These are phyloP conservation scores for Pollenia angustigena DNA, from an alignment of 2,888 invertebrate genomes.

Conservation along the genomic window DNA sequence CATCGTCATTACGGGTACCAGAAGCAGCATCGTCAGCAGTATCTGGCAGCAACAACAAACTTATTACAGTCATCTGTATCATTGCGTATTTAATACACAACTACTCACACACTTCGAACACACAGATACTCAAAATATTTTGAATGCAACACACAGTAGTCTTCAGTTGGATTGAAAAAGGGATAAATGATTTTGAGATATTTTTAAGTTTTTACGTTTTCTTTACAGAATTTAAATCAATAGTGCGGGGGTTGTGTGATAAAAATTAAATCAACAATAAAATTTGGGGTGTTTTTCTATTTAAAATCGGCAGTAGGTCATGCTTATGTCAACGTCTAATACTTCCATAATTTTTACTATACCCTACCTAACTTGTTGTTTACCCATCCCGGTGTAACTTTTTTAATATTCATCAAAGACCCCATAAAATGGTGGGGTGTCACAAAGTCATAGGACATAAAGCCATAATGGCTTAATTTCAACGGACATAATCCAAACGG, in stretches of 20 bases:
- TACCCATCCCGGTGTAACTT: too few species aligned
- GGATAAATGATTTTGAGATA: background rate
- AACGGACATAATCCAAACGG: too few species aligned
- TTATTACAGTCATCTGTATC: constrained; percentile 42
- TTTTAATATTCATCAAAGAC: too few species aligned
- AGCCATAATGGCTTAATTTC: too few species aligned
- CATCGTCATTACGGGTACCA: constrained; percentile 9
- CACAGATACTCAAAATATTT: constrained; percentile 26
- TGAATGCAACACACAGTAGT: constrained; percentile 36
- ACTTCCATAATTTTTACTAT: too few species aligned
- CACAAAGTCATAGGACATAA: too few species aligned
- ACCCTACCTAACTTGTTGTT: too few species aligned
- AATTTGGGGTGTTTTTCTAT: too few species aligned
- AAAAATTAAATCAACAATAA: background rate
- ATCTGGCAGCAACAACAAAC: constrained; percentile 20
- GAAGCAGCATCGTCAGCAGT: constrained; percentile 12
- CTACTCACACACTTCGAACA: background rate
- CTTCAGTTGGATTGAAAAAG: background rate
- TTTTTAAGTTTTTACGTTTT: background rate
- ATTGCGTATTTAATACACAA: constrained; percentile 43
- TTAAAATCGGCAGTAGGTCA: too few species aligned
- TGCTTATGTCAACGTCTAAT: too few species aligned
- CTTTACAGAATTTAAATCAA: background rate
- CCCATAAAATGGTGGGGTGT: too few species aligned
- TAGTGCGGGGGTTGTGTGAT: background rate